These are phyloP conservation scores for Apodemia mormo DNA, from an alignment of 2,888 invertebrate genomes.

Conservation along the genomic window DNA sequence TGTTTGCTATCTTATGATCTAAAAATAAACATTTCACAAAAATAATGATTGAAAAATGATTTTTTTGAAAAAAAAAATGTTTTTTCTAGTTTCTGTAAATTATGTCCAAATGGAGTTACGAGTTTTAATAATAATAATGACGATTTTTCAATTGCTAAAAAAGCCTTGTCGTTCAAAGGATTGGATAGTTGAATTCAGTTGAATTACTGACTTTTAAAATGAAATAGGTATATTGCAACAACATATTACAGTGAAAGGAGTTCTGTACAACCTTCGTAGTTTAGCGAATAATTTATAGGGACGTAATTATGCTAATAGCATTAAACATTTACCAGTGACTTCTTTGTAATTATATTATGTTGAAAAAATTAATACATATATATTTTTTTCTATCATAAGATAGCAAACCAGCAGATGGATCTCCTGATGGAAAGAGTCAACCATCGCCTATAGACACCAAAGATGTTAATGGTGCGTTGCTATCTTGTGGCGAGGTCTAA, in stretches of 20 bases:
- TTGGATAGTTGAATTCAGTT: slow-evolving; percentile 12
- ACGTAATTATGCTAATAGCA: neutral
- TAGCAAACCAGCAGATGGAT: no score
- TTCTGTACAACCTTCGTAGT: slow-evolving; percentile 2
- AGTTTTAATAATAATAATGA: neutral
- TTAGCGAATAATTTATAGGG: neutral
- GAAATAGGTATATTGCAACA: neutral
- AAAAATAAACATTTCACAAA: no score
- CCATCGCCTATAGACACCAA: no score
- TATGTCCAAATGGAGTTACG: neutral
- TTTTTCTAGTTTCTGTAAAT: no score
- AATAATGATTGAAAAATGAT: no score
- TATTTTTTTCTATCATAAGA: no score
- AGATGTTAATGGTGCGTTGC: no score
- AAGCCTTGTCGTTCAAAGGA: neutral
- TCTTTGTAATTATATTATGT: neutral
- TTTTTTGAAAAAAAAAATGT: no score
- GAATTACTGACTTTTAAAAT: neutral
- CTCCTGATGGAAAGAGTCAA: no score
- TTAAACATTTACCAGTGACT: neutral
- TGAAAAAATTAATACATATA: no score
- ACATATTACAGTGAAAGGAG: slow-evolving; percentile 1
- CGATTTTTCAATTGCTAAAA: neutral
- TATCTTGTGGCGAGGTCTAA: no score
- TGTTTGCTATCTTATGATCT: no score